These are phyloP conservation scores for Morpho achilles DNA, from an alignment of 2,888 invertebrate species.

Conservation along the genomic window DNA sequence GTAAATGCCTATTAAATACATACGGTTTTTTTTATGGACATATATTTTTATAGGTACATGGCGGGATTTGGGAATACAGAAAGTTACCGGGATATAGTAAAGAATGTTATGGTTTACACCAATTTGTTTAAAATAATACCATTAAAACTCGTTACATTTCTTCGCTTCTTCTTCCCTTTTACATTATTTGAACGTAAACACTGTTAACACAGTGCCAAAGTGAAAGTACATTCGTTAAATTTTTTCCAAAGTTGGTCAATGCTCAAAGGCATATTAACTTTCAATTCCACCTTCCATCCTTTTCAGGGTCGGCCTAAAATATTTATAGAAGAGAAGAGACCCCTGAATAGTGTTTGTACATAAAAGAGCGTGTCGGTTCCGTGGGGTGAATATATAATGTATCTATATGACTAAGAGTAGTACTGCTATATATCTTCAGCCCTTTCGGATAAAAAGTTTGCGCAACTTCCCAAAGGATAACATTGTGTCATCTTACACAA, in stretches of 20 bases:
- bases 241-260: slow-evolving; percentile 28
- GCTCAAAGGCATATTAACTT: slow-evolving; percentile 49
- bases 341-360: slow-evolving; percentile 40
- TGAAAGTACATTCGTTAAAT: slow-evolving; percentile 32
- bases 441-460: slow-evolving; percentile 2
- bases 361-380: slow-evolving; percentile 29
- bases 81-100: too few species aligned
- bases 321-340: slow-evolving; percentile 44
- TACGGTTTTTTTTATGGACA: too few species aligned
- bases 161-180: slow-evolving; percentile 30
- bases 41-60: too few species aligned
- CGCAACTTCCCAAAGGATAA: slow-evolving; percentile 2
- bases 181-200: slow-evolving; percentile 10
- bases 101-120: too few species aligned
- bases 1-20: too few species aligned
- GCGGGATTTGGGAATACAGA: too few species aligned
- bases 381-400: slow-evolving; percentile 36
- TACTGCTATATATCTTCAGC: background rate
- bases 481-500: background rate
- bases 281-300: slow-evolving; percentile 41
- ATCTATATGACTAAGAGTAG: slow-evolving; percentile 17
- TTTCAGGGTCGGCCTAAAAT: slow-evolving; percentile 45
- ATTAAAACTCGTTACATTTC: slow-evolving; percentile 29
- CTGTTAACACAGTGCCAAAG: slow-evolving; percentile 18
- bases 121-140: background rate